Base-by-base conservation (phyloP, 2,797 vertebrate genomes). In the Sparidentex hasta region DNA sequence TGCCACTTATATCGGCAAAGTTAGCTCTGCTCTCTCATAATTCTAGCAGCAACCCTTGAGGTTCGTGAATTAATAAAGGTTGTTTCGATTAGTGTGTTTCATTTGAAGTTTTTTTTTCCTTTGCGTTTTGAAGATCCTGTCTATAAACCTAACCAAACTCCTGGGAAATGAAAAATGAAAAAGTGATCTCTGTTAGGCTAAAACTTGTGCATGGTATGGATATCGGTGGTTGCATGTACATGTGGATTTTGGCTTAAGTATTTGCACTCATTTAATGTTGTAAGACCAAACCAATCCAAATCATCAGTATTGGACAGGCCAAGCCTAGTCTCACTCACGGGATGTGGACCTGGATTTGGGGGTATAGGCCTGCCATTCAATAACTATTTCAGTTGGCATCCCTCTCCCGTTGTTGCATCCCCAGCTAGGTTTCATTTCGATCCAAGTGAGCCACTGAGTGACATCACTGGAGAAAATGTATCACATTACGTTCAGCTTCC, bases 1-100 rank as follows among this genome's bases (percentile, higher is more conserved):
- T 17, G 64, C 81, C 65, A 51, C 52, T 58, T 21, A 66, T 71
- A 71, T 61, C 67, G 61, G 41, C 33, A 7, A 29, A 48, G 56
- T 33, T 63, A 83, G 73, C 59, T 75, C 78, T 78, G 68, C 78
- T 80, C 67, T 48, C 76, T 83, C 62, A 59, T 83, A 71, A 84
- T 48, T 79, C 23, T 48, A 71, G 71, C 80, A 65, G 33, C 82
- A 51, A 87, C 81, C 79, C 56, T 83, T 76, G 51, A 75, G 50
- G 57, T 56, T 48, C 56, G 56, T 64, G 50, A 74, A 78, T 80
- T 65, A 20, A 73, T 85, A 76, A 77, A 84, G 63, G 52, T 55
- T 74, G 65, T 54, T 71, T 81, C 54, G 1, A 29, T 65, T 38
- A 27, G 25, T 13, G 14, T 68, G 55, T 65, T 65, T 58, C 9